Percentiles rank a stretch among this genome's conserved stretches.
phyloP scores from a whole-genome alignment of 1,140 invertebrate genomes.

The Polypedilum pembai region DNA sequence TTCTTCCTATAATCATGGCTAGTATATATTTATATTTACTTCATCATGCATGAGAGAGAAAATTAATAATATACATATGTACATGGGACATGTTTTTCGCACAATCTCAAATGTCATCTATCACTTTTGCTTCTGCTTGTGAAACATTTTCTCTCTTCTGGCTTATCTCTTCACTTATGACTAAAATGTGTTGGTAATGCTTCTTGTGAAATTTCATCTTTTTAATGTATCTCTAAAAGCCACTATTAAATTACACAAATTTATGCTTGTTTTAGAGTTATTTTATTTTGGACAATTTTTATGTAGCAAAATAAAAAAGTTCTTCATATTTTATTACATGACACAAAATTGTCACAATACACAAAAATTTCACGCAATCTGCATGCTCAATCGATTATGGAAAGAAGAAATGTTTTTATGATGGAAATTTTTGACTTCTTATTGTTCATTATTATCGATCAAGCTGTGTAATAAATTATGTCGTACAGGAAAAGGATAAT shows the following conservation, averaged over 20 bases:
- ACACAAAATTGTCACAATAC: neutral
- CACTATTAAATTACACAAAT: neutral
- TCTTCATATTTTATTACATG: neutral
- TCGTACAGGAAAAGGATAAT: no score
- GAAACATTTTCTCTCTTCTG: neutral
- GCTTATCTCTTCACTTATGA: neutral
- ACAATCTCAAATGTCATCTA: neutral
- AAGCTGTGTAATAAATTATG: no score
- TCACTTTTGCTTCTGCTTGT: neutral
- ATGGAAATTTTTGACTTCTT: neutral
- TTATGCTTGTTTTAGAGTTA: neutral
- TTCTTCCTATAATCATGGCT: neutral
- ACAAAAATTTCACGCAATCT: conserved; percentile 4
- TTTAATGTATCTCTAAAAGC: neutral
- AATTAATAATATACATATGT: neutral
- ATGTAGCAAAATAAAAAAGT: neutral
- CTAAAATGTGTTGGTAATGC: neutral
- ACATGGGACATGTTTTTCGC: conserved; percentile 16
- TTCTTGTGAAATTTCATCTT: conserved; percentile 12
- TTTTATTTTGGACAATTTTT: neutral
- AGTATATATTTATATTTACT: no score
- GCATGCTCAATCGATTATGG: neutral
- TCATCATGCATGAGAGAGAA: no score
- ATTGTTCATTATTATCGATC: no score
- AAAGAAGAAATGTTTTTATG: neutral